phyloP scores from a whole-genome alignment of 2,113 vertebrate species.

The Phalacrocorax brasilianus region DNA sequence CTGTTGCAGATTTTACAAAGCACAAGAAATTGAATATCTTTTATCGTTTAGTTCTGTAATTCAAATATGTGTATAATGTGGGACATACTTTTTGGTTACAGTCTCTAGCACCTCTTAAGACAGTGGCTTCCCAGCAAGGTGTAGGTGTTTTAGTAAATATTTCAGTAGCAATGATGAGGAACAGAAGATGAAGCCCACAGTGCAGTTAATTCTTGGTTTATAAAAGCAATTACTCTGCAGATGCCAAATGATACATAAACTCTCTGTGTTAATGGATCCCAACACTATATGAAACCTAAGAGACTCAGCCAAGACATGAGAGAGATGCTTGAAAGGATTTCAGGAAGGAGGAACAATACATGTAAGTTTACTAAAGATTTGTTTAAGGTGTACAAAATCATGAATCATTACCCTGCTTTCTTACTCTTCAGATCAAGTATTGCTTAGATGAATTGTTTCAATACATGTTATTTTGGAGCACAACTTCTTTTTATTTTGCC shows the following conservation, averaged over 20 bases:
- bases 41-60: background rate
- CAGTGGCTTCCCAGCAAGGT: background rate
- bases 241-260: background rate
- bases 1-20: background rate
- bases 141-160: background rate
- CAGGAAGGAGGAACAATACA: background rate
- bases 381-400: background rate
- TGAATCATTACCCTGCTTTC: background rate
- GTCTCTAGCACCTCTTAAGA: background rate
- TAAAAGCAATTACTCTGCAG: background rate
- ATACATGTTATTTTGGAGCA: background rate
- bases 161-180: background rate
- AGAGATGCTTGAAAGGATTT: background rate
- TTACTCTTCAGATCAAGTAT: background rate
- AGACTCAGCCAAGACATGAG: background rate
- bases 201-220: background rate
- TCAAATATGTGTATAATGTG: background rate
- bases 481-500: background rate
- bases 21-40: background rate
- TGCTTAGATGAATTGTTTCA: background rate
- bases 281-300: background rate
- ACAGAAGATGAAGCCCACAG: background rate
- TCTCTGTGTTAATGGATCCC: background rate
- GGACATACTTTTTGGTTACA: background rate
- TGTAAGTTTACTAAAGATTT: background rate